Conservation (phyloP, 92 coral and sea anemone species). For the Porites rus region DNA sequence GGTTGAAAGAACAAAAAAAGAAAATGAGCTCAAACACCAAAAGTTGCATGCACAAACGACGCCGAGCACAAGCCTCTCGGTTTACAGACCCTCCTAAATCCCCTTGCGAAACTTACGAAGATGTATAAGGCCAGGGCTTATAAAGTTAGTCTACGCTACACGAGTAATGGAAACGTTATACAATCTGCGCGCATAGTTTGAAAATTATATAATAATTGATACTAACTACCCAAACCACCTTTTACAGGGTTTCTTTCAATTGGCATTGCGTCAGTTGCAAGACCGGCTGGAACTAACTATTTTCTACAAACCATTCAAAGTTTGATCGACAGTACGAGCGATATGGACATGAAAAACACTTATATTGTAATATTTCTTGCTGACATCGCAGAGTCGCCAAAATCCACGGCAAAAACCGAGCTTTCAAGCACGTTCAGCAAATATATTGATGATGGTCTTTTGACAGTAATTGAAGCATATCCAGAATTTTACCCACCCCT, state of each 20-base stretch:
- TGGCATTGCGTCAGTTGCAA: constrained; percentile 53
- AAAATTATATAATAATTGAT: too few species aligned
- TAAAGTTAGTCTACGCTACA: too few species aligned
- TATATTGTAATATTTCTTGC: constrained; percentile 48
- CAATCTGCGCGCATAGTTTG: too few species aligned
- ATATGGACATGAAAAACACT: constrained; percentile 23
- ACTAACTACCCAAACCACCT: too few species aligned
- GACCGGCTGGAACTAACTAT: constrained; percentile 28
- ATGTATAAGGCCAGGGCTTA: too few species aligned
- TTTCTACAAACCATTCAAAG: constrained; percentile 46
- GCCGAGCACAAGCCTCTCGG: too few species aligned
- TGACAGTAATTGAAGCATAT: constrained; percentile 69
- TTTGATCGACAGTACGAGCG: constrained; percentile 38
- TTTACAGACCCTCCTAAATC: too few species aligned
- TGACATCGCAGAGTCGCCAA: constrained; percentile 22
- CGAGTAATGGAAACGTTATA: too few species aligned
- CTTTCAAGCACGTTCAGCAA: constrained; percentile 19
- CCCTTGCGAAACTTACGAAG: too few species aligned
- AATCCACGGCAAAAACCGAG: constrained; percentile 9
- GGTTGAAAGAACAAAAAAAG: too few species aligned
- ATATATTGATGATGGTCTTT: constrained; percentile 17
- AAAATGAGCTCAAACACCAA: too few species aligned
- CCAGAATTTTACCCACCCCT: constrained; percentile 61
- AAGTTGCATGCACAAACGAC: too few species aligned
- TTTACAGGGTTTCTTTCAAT: constrained; percentile 46